Base-by-base conservation (phyloP, 2,888 invertebrate genomes). In the Dromius quadrimaculatus region DNA sequence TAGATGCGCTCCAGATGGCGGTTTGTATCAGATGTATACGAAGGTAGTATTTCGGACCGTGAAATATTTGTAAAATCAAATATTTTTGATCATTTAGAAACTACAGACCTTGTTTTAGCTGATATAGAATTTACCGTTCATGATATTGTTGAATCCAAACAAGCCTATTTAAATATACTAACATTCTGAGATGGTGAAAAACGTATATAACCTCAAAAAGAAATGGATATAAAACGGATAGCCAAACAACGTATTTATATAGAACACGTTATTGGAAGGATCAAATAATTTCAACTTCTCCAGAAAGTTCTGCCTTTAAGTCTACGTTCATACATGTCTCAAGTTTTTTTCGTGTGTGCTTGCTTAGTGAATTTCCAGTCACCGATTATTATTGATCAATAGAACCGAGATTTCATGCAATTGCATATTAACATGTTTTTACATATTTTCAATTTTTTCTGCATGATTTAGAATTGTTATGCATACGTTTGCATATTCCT, bases 331-430 rank as follows among this genome's bases (percentile, higher is more conserved):
- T 68, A 68, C 6, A 68, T 74, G 3, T 71, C 73, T 17, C 71
- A 75, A 73, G 71, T 74, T 34, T 59, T 74, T 13, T 74, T 75
- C 71, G 71, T 75, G 1, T 74, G 73, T 71, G 74, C 74, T 62
- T 75, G 74, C 41, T 69, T 75, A 8, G 63, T 69, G n/a, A 75
- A 75, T 43, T 73, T 75, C 63, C 71, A 74, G 63, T 20, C 23
- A 32, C 73, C 73, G n/a, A 32, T 74, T 20, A 68, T 74, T 71
- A 57, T 70, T 28, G 72, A 73, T 32, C 28, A 41, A 47, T 13
- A 9, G 19, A 61, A 38, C 1, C 13, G 15, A 19, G 13, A 22
- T 23, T 22, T 34, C 28, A 38, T 36, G 11, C 13, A 34, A 32
- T 32, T 32, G 73, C n/a, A n/a, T n/a, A n/a, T n/a, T n/a, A n/a